phyloP scores from a whole-genome alignment of 30 jellyfish, hydroid and myxozoan species.

The Chrysaora quinquecirrha region DNA sequence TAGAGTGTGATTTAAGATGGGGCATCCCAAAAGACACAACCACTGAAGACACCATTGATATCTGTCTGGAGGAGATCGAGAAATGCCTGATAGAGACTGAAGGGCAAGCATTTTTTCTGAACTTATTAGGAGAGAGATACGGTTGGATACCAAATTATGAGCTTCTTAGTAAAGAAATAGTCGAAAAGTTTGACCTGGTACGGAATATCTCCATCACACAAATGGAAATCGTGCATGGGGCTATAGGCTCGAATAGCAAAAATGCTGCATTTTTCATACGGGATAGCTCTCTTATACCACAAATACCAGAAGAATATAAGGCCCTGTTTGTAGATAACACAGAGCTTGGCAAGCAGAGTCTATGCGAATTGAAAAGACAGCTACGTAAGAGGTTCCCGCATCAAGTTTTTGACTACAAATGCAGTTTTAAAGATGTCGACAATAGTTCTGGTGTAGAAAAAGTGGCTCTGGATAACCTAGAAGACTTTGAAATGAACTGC shows the following conservation, averaged over 20 bases:
- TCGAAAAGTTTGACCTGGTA: slow-evolving; percentile 52
- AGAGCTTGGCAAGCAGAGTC: slow-evolving; percentile 42
- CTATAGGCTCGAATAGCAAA: slow-evolving; percentile 70
- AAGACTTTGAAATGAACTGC: slow-evolving; percentile 63
- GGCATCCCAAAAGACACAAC: slow-evolving; percentile 92
- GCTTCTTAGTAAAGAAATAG: slow-evolving; percentile 20
- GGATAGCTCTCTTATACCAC: slow-evolving; percentile 29
- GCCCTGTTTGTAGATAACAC: slow-evolving; percentile 53
- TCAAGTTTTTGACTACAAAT: slow-evolving; percentile 54
- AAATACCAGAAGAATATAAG: slow-evolving; percentile 48
- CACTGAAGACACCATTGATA: slow-evolving; percentile 69
- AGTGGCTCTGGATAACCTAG: slow-evolving; percentile 60
- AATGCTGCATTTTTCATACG: slow-evolving; percentile 82
- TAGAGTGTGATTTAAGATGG: slow-evolving; percentile 96
- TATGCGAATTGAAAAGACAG: slow-evolving; percentile 57
- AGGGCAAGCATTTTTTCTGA: slow-evolving; percentile 89
- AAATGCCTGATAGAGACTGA: slow-evolving; percentile 77
- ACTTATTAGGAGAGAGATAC: slow-evolving; percentile 84
- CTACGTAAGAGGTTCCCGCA: slow-evolving; percentile 62
- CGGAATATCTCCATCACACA: slow-evolving; percentile 81
- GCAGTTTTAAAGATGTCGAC: slow-evolving; percentile 42
- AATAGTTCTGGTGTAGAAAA: slow-evolving; percentile 39
- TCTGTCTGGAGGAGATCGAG: slow-evolving; percentile 79
- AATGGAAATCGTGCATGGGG: slow-evolving; percentile 82
- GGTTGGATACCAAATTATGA: slow-evolving; percentile 83